These are phyloP conservation scores for Enhydra lutris DNA, from an alignment of 2,113 vertebrate genomes.

Conservation along the genomic window DNA sequence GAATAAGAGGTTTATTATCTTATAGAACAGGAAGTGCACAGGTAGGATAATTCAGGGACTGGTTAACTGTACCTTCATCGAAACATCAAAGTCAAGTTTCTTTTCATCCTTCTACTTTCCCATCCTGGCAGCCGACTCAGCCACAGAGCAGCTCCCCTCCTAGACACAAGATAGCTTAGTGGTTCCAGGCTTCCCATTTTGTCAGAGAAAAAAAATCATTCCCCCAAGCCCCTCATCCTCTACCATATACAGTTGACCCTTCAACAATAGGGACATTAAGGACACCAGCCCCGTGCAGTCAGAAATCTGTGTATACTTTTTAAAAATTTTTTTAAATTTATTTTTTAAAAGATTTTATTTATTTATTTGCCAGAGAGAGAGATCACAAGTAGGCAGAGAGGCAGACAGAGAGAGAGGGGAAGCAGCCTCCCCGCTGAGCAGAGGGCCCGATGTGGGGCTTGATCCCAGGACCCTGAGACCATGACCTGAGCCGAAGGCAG, in stretches of 20 bases:
- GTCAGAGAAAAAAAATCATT: neutral
- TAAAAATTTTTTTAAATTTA: no score
- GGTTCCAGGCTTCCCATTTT: neutral
- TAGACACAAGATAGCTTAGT: neutral
- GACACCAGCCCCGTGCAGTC: neutral
- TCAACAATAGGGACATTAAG: neutral
- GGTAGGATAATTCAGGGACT: neutral
- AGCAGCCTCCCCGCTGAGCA: no score
- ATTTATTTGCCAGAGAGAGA: no score
- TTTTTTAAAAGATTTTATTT: no score
- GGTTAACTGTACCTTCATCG: neutral
- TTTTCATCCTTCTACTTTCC: neutral
- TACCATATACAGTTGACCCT: no score
- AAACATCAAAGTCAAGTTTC: neutral
- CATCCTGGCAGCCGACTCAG: neutral
- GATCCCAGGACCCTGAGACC: no score
- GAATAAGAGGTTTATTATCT: neutral
- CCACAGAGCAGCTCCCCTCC: neutral
- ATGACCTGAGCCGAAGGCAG: no score
- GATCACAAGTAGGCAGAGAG: no score
- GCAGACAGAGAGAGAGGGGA: no score
- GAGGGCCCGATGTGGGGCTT: no score
- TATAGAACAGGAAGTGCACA: neutral
- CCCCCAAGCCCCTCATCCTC: neutral
- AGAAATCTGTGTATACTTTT: neutral